These are phyloP conservation scores for Microplitis manilae DNA, from an alignment of 2,888 invertebrate genomes.

Conservation along the genomic window DNA sequence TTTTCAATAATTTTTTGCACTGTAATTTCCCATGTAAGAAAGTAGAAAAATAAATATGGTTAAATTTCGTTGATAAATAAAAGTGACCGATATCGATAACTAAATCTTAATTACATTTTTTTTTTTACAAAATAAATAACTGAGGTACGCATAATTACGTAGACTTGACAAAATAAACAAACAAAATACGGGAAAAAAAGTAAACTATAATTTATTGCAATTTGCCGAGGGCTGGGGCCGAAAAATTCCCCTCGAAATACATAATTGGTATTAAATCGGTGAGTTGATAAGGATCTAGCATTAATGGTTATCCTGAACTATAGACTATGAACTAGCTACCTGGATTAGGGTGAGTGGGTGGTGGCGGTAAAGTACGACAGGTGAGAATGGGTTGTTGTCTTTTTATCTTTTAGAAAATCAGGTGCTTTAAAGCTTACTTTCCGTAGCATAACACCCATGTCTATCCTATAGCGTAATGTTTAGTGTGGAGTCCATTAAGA, in stretches of 20 bases:
- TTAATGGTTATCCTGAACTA: conserved; percentile 47
- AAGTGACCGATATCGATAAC: conserved; percentile 19
- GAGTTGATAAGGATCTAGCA: conserved; percentile 58
- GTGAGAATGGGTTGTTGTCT: conserved; percentile 54
- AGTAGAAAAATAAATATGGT: no score
- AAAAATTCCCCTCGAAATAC: conserved; percentile 51
- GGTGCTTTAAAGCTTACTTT: conserved; percentile 29
- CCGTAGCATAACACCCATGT: background rate
- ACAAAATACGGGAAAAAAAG: background rate
- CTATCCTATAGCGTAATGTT: conserved; percentile 14
- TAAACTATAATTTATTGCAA: conserved; percentile 58
- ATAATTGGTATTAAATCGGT: conserved; percentile 67
- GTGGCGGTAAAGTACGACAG: conserved; percentile 46
- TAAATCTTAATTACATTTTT: conserved; percentile 34
- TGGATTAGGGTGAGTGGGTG: conserved; percentile 32
- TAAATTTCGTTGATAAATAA: conserved; percentile 5
- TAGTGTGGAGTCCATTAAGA: conserved; percentile 51
- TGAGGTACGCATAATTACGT: background rate
- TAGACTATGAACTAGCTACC: background rate
- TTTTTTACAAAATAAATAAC: background rate
- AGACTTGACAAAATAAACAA: conserved; percentile 6
- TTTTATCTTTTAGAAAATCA: conserved; percentile 54
- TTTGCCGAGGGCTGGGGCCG: conserved; percentile 52
- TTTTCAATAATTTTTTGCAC: no score
- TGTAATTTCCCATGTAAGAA: no score